Base-by-base conservation (phyloP, 2,113 vertebrate genomes). In the Syngnathus scovelli region DNA sequence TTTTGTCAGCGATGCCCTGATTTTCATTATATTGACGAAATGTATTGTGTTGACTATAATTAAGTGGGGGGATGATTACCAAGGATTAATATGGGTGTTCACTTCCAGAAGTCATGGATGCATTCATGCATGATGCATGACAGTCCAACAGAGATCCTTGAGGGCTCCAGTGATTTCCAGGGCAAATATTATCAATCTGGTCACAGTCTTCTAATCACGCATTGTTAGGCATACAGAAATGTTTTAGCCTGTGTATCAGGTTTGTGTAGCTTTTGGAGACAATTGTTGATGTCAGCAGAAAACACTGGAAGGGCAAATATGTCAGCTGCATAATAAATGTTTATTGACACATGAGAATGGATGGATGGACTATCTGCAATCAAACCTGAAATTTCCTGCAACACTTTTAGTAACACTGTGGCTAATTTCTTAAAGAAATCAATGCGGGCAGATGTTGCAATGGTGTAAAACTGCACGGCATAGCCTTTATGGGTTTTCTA, bases 191-290 rank as follows among this genome's bases (percentile, higher is more conserved):
- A 74, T 66, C 51, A 70, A 67, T 76, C 70, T 43, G 51, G 65
- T 80, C 72, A 70, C 63, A 70, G 61, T 70, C 54, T 68, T 70
- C 48, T 75, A 78, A 78, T 78, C 69, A 60, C 38, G 71, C 74
- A 39, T 66, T 76, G 66, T 79, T 59, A 67, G 61, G 76, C 66
- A 74, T 63, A 68, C 66, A 63, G 38, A 76, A 67, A 67, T 19
- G 7, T 39, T 66, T 75, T 37, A 68, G 66, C 48, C 48, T 33
- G 27, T 33, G 27, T 33, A 33, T 33, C 27, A 33, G 27, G 27
- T 33, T 33, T 69, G 60, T 65, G 66, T 15, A 71, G 66, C 65
- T 55, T 49, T 65, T 70, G 51, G 61, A 76, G 68, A 68, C 61
- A 65, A 71, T 70, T 68, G 68, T 60, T 61, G 68, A 51, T 56